Evolutionary conservation across 2,888 invertebrate genomes (phyloP).

Genomic region (Agrotis ipsilon): DNA sequence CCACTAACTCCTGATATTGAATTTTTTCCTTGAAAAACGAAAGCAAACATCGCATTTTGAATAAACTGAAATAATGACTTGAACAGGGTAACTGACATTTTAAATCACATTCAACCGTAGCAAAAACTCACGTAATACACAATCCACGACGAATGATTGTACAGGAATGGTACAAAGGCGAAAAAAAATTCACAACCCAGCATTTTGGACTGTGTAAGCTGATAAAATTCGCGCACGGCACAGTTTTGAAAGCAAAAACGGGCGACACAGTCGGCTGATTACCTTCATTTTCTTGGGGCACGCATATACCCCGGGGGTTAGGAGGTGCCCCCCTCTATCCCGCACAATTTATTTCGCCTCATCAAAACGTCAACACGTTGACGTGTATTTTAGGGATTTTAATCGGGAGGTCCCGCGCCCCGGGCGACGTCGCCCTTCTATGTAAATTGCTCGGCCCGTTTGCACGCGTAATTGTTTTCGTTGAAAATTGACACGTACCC

Average conservation of each 20-base stretch:
- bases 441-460: slow-evolving; percentile 84
- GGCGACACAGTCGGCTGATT: slow-evolving; percentile 77
- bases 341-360: slow-evolving; percentile 88
- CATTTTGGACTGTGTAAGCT: slow-evolving; percentile 62
- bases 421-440: slow-evolving; percentile 74
- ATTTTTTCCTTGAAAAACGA: too few relatives aligned
- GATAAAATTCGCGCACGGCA: slow-evolving; percentile 74
- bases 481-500: slow-evolving; percentile 83
- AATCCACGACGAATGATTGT: slow-evolving; percentile 61
- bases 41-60: too few relatives aligned
- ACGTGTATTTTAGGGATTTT: slow-evolving; percentile 90
- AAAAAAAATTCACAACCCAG: slow-evolving; percentile 59
- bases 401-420: slow-evolving; percentile 79
- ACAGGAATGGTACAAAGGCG: slow-evolving; percentile 57
- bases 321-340: slow-evolving; percentile 70
- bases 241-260: slow-evolving; percentile 73
- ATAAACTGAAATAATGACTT: not conserved
- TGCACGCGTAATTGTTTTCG: slow-evolving; percentile 86
- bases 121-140: slow-evolving; percentile 32
- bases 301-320: slow-evolving; percentile 79
- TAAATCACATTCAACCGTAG: slow-evolving; percentile 31
- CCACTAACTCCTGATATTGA: too few relatives aligned
- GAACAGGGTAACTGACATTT: slow-evolving; percentile 12
- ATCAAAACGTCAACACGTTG: slow-evolving; percentile 90
- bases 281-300: slow-evolving; percentile 88